Conservation (phyloP, 30 jellyfish, hydroid and myxozoan genomes). For the Mastigias papua region DNA sequence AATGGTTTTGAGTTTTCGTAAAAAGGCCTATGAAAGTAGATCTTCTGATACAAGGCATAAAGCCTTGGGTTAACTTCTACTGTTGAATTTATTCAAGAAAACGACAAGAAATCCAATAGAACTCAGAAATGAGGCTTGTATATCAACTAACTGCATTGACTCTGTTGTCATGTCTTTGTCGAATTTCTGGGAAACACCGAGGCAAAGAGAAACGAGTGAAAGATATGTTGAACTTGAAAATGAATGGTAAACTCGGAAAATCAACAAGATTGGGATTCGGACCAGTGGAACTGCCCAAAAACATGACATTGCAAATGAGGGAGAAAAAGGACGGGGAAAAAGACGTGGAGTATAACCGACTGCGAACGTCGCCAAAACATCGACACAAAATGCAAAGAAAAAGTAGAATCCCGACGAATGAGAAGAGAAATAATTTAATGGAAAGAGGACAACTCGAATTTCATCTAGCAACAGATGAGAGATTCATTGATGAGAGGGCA, state of each 20-base stretch:
- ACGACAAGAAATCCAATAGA: too few species aligned
- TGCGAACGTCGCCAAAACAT: slow-evolving; percentile 31
- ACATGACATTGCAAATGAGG: not conserved
- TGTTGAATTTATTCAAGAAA: too few species aligned
- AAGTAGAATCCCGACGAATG: not conserved
- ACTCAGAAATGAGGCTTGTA: not conserved
- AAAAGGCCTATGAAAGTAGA: too few species aligned
- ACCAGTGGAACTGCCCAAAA: not conserved
- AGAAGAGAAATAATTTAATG: slow-evolving; percentile 12
- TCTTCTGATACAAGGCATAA: too few species aligned
- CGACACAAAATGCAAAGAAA: slow-evolving; percentile 24
- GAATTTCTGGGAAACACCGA: not conserved
- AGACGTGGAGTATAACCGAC: slow-evolving; percentile 11
- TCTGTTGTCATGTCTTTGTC: not conserved
- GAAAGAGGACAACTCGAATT: not conserved
- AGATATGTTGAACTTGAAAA: not conserved
- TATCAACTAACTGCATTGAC: not conserved
- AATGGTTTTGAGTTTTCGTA: too few species aligned
- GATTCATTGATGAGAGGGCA: slow-evolving; percentile 19
- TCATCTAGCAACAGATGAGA: slow-evolving; percentile 31
- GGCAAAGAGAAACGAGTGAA: not conserved
- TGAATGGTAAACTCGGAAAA: not conserved
- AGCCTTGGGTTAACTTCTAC: too few species aligned
- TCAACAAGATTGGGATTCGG: not conserved
- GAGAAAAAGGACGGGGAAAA: not conserved